Evolutionary conservation across 1,140 invertebrate species (phyloP), one percentile per base, ranked within the genome.

Genomic region (Meloidogyne chitwoodi): DNA sequence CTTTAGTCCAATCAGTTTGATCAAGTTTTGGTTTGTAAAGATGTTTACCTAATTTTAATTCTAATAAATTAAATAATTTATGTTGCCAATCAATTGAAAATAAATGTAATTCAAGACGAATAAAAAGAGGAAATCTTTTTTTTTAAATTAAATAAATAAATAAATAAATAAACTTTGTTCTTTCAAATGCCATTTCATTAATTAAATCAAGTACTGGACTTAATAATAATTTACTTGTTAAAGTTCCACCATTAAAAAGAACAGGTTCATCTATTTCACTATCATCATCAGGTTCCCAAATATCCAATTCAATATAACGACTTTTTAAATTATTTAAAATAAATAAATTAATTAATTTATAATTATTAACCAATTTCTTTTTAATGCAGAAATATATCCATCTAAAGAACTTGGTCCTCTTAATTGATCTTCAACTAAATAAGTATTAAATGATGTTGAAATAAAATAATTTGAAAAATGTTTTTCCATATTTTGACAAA

Each of bases 391-490:
- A n/a, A 82, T 76, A 69, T 81, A 88, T 22, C 87, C 91, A 83
- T 91, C 90, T 62, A 91, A 86, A 78, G 89, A 90, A 78, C 89
- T 89, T 27, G 89, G 87, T 12, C 91, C 90, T 63, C 88, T 88
- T 24, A 91, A 83, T 82, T 91, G 90, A 81, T 90, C 90, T 41
- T 89, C 90, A 3, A 89, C 86, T 44, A 91, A 83, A 83, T 91
- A 91, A 89, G 91, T 91, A 82, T 92, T 92, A 29, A 44, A 56
- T 14, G 69, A 71, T 12, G 91, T 90, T 11, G 90, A 89, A 62
- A 92, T 91, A 83, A 89, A 92, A 82, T 92, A 92, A 29, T 66
- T 74, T 38, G 24, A 27, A 64, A 92, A 83, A 5, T 91, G 91
- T 70, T 89, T 89, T 19, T 80, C 88, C 91, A 92, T 92, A 81